Conservation (phyloP, 2,113 vertebrate genomes). For the Motacilla tschutschensis region DNA sequence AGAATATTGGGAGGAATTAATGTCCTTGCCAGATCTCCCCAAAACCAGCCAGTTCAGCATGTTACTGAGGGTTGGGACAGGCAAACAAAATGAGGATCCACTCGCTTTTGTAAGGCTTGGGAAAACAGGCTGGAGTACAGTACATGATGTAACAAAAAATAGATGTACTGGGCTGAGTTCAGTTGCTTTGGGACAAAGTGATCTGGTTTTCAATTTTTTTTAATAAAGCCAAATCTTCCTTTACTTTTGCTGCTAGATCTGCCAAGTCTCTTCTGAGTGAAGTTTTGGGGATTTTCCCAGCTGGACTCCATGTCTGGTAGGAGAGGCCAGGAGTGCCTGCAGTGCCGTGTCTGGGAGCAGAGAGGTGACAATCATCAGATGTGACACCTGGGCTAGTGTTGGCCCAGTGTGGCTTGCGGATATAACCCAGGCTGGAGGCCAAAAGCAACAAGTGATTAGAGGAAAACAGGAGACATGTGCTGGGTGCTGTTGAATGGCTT, state of each 20-base stretch:
- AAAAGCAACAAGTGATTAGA: not conserved
- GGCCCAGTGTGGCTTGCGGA: not conserved
- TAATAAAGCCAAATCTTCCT: not conserved
- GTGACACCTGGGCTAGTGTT: not conserved
- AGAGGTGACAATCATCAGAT: not conserved
- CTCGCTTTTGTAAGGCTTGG: not conserved
- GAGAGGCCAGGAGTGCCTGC: not conserved
- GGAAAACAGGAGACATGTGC: not conserved
- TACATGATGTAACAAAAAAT: not conserved
- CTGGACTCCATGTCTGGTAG: not conserved
- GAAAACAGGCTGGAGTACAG: conserved; percentile 26
- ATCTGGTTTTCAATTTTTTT: not conserved
- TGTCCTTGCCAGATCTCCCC: not conserved
- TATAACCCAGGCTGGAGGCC: not conserved
- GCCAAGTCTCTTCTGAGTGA: not conserved
- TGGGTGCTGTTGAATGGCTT: not conserved
- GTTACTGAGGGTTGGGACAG: not conserved
- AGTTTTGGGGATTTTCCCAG: not conserved
- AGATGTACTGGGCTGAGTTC: not conserved
- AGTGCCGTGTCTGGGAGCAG: not conserved
- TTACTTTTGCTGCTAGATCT: not conserved
- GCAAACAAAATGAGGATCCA: not conserved
- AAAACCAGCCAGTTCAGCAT: not conserved
- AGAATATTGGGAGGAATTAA: not conserved
- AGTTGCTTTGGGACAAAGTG: not conserved